Base-by-base conservation (phyloP, 2,888 invertebrate genomes). In the Chelonus formosanus region DNA sequence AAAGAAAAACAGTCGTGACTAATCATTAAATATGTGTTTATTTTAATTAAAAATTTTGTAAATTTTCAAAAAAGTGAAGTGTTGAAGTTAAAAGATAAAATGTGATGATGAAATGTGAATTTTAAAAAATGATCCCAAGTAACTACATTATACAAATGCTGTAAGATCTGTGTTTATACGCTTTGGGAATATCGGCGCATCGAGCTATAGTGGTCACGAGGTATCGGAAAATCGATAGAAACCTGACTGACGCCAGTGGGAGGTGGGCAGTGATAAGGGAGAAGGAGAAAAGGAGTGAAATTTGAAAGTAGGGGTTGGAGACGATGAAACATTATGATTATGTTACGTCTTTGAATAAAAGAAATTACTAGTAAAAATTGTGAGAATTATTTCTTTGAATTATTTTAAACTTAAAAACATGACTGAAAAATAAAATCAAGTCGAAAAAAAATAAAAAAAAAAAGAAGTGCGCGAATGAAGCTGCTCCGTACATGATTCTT, bases 161-260 rank as follows among this genome's bases (percentile, higher is more conserved):
- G 74, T 72, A 71, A 74, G 78, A 66, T 76, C 76, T 75, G 75
- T 78, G 77, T 76, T 78, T 78, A 76, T 77, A 57, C 43, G 31
- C 8, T 55, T 43, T 32, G 45, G 35, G 36, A 66, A 66, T 77
- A 78, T 76, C 74, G 78, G 76, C 76, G 77, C 80, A 80, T 81
- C 81, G 81, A 81, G 75, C 79, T 74, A 76, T 79, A 74, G 75
- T 75, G 78, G 81, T 80, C 80, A 80, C 82, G 78, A 78, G 81
- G 79, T 82, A 82, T 82, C 77, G 82, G 80, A 82, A 82, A 82
- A 82, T 82, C 82, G 82, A 82, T 82, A 82, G 78, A 76, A 76
- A 75, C 76, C 77, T 72, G 78, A 77, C 76, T 76, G 77, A 79
- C 80, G 80, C 78, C 74, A 73, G 74, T 70, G 69, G 74, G 63